Conservation (phyloP, 2,888 invertebrate genomes). For the Drosophila mimetica region DNA sequence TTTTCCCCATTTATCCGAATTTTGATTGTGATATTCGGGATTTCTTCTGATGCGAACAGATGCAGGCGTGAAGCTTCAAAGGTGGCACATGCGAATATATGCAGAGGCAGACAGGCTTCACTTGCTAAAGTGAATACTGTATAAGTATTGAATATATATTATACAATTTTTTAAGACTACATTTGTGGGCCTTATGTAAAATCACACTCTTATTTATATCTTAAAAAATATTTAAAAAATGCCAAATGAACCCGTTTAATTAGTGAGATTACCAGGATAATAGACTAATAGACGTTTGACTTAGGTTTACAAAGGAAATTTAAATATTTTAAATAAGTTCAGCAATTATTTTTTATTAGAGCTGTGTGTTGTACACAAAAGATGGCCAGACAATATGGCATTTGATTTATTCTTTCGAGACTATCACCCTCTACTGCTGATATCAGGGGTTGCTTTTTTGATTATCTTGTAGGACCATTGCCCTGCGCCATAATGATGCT, state of each 20-base stretch:
- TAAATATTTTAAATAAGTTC: too few relatives aligned
- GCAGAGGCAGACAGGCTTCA: conserved; percentile 5
- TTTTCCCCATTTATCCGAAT: conserved; percentile 33
- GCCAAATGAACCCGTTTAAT: too few relatives aligned
- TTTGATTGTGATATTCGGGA: conserved; percentile 38
- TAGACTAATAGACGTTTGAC: too few relatives aligned
- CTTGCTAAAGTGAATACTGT: neutral
- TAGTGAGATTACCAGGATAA: too few relatives aligned
- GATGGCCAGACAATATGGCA: conserved; percentile 48
- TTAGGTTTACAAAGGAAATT: too few relatives aligned
- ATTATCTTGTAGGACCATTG: conserved; percentile 20
- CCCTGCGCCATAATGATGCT: conserved; percentile 47
- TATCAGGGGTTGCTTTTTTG: conserved; percentile 22
- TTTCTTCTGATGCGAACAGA: conserved; percentile 51
- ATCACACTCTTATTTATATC: too few relatives aligned
- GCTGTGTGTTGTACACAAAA: conserved; percentile 1
- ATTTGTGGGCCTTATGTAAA: too few relatives aligned
- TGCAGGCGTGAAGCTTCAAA: conserved; percentile 68
- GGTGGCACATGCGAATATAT: conserved; percentile 23
- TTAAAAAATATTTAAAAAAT: too few relatives aligned
- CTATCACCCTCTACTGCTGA: conserved; percentile 53
- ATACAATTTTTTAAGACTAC: too few relatives aligned
- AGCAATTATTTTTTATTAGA: neutral
- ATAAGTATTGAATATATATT: neutral
- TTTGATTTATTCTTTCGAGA: conserved; percentile 57